Evolutionary conservation across 2,888 invertebrate genomes (phyloP).

Genomic region (Blomia tropicalis): DNA sequence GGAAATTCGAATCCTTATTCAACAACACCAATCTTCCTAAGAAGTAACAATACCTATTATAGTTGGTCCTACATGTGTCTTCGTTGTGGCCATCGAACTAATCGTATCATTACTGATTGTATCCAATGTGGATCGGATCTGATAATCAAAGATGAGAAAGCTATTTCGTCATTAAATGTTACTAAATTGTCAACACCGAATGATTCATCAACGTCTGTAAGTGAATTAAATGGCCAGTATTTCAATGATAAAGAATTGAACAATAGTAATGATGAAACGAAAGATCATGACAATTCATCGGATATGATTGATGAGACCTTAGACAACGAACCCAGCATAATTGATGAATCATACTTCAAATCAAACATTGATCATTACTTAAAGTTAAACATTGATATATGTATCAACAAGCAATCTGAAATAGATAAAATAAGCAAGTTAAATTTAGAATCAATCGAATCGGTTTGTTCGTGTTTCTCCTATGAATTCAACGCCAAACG

Average conservation of each 20-base stretch:
- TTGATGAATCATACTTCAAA: background rate
- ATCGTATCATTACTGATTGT: conserved; percentile 12
- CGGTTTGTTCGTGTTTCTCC: background rate
- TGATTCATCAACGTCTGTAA: background rate
- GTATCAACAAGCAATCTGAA: background rate
- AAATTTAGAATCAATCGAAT: background rate
- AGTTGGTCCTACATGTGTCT: conserved; percentile 11
- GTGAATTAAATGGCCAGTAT: background rate
- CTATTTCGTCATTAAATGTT: background rate
- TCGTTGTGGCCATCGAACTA: conserved; percentile 10
- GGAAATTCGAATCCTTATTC: background rate
- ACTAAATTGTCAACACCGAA: background rate
- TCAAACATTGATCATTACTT: conserved; percentile 13
- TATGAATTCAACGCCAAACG: background rate
- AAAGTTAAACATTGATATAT: conserved; percentile 7
- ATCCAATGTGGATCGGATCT: background rate
- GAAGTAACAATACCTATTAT: background rate
- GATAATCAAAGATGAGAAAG: conserved; percentile 15
- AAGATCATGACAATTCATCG: background rate
- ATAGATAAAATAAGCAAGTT: background rate
- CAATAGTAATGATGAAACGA: background rate
- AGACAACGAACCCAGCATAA: background rate
- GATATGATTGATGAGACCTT: background rate
- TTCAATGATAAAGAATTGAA: background rate
- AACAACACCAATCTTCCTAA: background rate